Conservation (phyloP, 1,140 invertebrate genomes). For the Bacillus rossius region DNA sequence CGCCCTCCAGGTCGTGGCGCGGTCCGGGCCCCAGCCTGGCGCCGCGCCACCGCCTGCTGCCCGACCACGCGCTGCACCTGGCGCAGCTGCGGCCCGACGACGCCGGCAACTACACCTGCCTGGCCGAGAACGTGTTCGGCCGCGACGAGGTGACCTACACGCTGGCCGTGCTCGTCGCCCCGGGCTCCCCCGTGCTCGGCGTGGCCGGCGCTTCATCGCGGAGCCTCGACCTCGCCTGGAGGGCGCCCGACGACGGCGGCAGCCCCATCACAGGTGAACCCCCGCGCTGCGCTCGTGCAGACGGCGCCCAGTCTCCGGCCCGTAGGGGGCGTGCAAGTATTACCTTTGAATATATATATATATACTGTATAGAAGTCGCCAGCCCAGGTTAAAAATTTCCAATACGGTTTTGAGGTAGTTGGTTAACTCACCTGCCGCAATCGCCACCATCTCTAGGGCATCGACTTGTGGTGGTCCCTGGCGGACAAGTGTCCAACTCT, state of each 20-base stretch:
- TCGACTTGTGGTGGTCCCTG: too few species aligned
- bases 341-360: too few species aligned
- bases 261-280: slow-evolving; percentile 49
- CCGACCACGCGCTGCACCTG: slow-evolving; percentile 7
- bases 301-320: too few species aligned
- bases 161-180: slow-evolving; percentile 62
- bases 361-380: too few species aligned
- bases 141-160: slow-evolving; percentile 72
- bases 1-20: slow-evolving; percentile 31
- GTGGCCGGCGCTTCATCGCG: slow-evolving; percentile 60
- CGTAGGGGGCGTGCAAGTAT: too few species aligned
- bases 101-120: slow-evolving; percentile 76
- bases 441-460: too few species aligned
- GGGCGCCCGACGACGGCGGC: slow-evolving; percentile 55
- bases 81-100: slow-evolving; percentile 9
- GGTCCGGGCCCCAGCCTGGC: slow-evolving; percentile 18
- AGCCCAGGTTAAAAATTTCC: too few species aligned
- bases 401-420: too few species aligned
- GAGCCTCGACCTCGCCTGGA: slow-evolving; percentile 62
- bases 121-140: slow-evolving; percentile 75
- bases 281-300: too few species aligned
- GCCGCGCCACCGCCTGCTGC: not conserved
- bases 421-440: too few species aligned
- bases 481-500: too few species aligned
- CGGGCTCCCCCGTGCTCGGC: slow-evolving; percentile 54